Conservation (phyloP, 1,140 invertebrate species). For the Anthonomus grandis region DNA sequence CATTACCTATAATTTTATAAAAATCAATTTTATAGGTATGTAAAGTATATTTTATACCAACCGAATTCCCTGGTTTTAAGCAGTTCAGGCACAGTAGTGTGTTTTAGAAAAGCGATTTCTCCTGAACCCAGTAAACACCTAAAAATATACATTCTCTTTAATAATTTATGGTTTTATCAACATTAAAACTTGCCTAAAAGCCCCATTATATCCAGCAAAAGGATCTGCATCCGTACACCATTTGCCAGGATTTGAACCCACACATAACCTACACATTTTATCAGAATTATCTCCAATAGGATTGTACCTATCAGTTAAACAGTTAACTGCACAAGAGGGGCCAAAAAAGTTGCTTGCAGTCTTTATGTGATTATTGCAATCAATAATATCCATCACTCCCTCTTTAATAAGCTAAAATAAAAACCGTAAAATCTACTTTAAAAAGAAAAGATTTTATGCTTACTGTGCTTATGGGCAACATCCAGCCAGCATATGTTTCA, state of each 20-base stretch:
- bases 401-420: slow-evolving; percentile 70
- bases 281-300: slow-evolving; percentile 81
- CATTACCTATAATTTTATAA: slow-evolving; percentile 6
- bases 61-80: slow-evolving; percentile 57
- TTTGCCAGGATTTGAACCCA: slow-evolving; percentile 69
- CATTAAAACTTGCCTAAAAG: slow-evolving; percentile 55
- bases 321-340: slow-evolving; percentile 89
- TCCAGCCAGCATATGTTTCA: slow-evolving; percentile 89
- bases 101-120: slow-evolving; percentile 89
- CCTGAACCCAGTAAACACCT: slow-evolving; percentile 81
- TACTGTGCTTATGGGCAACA: slow-evolving; percentile 81
- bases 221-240: slow-evolving; percentile 85
- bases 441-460: slow-evolving; percentile 41
- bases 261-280: slow-evolving; percentile 81
- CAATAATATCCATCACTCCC: slow-evolving; percentile 76
- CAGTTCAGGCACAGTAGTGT: slow-evolving; percentile 78
- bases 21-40: background rate
- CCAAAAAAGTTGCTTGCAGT: slow-evolving; percentile 87
- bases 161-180: background rate
- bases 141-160: background rate
- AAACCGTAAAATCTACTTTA: slow-evolving; percentile 4
- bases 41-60: slow-evolving; percentile 25
- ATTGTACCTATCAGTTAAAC: slow-evolving; percentile 89
- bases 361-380: slow-evolving; percentile 96
- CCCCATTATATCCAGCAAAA: slow-evolving; percentile 86